phyloP scores from a whole-genome alignment of 2,888 invertebrate genomes.

The Callyntrura sp. region DNA sequence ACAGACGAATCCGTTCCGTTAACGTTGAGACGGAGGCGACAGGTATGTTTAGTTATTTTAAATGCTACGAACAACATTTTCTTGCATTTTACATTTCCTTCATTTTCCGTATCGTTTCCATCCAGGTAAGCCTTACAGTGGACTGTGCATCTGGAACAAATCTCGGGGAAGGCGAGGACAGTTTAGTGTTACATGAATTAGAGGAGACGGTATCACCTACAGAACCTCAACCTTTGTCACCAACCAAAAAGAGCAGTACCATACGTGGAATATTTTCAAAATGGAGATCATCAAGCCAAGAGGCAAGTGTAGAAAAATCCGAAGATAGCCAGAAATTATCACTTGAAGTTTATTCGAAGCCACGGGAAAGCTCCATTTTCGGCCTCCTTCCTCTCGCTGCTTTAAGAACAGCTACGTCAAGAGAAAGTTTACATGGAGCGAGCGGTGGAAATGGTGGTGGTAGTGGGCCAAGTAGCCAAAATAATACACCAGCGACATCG shows the following conservation, averaged over 20 bases:
- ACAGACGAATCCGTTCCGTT: conserved; percentile 85
- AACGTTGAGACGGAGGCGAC: conserved; percentile 85
- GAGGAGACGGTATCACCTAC: conserved; percentile 81
- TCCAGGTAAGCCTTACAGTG: conserved; percentile 85
- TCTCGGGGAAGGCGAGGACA: conserved; percentile 82
- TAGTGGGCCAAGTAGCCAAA: conserved; percentile 83
- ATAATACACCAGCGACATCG: conserved; percentile 82
- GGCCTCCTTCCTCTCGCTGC: conserved; percentile 83
- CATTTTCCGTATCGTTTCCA: not conserved
- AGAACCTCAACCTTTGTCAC: conserved; percentile 75
- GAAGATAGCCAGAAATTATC: conserved; percentile 82
- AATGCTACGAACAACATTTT: no score
- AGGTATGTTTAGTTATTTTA: conserved; percentile 84
- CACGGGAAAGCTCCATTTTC: conserved; percentile 83
- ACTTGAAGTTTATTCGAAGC: conserved; percentile 75
- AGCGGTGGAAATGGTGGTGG: conserved; percentile 71
- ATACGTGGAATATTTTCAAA: conserved; percentile 83
- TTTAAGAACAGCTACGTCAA: conserved; percentile 84
- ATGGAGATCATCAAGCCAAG: conserved; percentile 84
- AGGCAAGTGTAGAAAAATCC: conserved; percentile 83
- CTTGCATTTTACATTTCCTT: no score
- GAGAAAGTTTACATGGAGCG: conserved; percentile 84
- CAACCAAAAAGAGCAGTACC: conserved; percentile 80
- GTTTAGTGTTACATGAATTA: conserved; percentile 81
- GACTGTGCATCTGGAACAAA: conserved; percentile 84